Evolutionary conservation across 2,888 invertebrate species (phyloP).

Genomic region (Troides aeacus): DNA sequence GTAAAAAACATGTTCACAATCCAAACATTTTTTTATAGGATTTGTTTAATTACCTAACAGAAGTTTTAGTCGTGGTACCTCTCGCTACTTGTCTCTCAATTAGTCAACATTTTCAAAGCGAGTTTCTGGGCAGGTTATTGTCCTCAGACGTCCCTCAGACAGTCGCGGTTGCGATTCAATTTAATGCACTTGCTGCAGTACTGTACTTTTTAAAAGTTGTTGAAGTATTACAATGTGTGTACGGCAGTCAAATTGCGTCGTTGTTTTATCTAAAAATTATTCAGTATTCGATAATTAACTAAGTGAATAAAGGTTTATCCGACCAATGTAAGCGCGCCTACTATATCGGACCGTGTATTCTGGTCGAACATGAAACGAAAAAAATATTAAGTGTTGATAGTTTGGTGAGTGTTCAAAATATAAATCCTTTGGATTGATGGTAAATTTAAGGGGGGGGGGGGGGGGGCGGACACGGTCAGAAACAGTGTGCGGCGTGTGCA

Average conservation of each 20-base stretch:
- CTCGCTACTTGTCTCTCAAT: conserved; percentile 28
- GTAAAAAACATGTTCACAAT: not conserved
- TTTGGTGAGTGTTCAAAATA: not conserved
- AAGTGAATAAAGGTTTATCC: conserved; percentile 16
- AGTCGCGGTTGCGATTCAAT: conserved; percentile 30
- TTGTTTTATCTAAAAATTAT: conserved; percentile 4
- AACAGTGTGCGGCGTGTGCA: conserved; percentile 38
- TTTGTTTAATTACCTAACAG: conserved; percentile 17
- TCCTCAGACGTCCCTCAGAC: conserved; percentile 32
- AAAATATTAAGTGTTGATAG: not conserved
- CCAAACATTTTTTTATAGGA: not conserved
- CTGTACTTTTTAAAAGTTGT: conserved; percentile 24
- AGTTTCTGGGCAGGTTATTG: conserved; percentile 31
- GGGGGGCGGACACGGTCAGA: conserved; percentile 14
- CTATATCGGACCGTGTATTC: conserved; percentile 19
- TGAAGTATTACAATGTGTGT: conserved; percentile 18
- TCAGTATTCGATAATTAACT: conserved; percentile 6
- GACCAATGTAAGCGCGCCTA: conserved; percentile 16
- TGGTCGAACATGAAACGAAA: not conserved
- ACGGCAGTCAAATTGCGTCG: conserved; percentile 5
- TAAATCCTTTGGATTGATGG: not conserved
- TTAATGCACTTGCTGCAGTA: conserved; percentile 23
- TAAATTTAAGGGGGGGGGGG: not conserved
- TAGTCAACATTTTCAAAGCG: conserved; percentile 29
- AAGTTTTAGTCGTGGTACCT: conserved; percentile 18